phyloP scores from a whole-genome alignment of 1,140 invertebrate species.

The Dufourea novaeangliae region DNA sequence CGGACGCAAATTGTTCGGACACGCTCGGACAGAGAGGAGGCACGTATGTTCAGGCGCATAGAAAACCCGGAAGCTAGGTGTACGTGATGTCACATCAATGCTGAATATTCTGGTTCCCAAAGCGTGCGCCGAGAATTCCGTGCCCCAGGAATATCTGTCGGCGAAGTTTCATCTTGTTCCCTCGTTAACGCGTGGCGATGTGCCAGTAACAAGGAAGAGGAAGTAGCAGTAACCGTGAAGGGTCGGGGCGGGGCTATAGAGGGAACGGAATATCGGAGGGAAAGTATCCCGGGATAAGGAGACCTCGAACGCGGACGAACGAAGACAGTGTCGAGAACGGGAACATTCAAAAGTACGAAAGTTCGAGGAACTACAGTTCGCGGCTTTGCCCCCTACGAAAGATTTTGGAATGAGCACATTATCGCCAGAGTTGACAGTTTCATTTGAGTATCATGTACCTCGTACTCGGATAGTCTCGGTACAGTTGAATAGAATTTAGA shows the following conservation, averaged over 20 bases:
- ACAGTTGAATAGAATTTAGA: not conserved
- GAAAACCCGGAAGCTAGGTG: slow-evolving; percentile 16
- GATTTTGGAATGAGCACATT: slow-evolving; percentile 34
- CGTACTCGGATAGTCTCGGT: not conserved
- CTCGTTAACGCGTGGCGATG: slow-evolving; percentile 47
- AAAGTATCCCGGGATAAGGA: not conserved
- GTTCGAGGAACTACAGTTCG: slow-evolving; percentile 33
- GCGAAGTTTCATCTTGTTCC: slow-evolving; percentile 39
- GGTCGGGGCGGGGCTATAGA: not conserved
- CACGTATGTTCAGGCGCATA: not conserved
- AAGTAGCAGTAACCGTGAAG: not conserved
- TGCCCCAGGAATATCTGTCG: slow-evolving; percentile 20
- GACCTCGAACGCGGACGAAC: not conserved
- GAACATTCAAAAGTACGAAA: slow-evolving; percentile 23
- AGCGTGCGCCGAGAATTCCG: not conserved
- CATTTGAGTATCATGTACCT: not conserved
- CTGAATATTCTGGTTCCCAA: slow-evolving; percentile 26
- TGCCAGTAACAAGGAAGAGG: slow-evolving; percentile 35
- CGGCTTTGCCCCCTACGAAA: slow-evolving; percentile 10
- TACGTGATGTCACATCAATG: slow-evolving; percentile 31
- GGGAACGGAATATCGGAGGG: not conserved
- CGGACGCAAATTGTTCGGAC: not conserved
- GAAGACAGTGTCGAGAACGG: not conserved
- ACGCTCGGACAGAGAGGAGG: not conserved
- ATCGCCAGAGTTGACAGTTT: slow-evolving; percentile 8